Evolutionary conservation across 1,140 invertebrate genomes (phyloP).

Genomic region (Neoseiulus cucumeris): DNA sequence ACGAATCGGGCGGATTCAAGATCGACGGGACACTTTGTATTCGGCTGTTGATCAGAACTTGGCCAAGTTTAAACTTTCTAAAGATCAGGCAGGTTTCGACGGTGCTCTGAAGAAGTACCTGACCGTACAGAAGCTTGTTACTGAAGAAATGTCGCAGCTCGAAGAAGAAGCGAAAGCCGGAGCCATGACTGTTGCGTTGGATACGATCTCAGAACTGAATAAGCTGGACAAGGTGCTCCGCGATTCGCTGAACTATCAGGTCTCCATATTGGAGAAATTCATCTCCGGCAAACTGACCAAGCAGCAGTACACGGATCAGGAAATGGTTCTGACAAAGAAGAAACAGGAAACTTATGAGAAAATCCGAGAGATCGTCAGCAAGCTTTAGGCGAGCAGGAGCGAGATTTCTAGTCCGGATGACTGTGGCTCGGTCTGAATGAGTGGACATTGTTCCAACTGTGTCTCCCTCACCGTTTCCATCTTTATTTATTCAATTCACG

Average conservation of each 20-base stretch:
- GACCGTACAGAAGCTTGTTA: background rate
- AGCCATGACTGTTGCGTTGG: constrained; percentile 11
- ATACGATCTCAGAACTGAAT: constrained; percentile 39
- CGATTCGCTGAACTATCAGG: constrained; percentile 28
- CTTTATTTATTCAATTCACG: too few species aligned
- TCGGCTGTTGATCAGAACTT: constrained; percentile 42
- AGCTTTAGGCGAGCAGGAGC: constrained; percentile 21
- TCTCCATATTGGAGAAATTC: constrained; percentile 40
- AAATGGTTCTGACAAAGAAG: constrained; percentile 37
- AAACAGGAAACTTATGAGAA: constrained; percentile 43
- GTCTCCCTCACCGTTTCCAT: too few species aligned
- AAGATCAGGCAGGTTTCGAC: constrained; percentile 43
- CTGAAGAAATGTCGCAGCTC: background rate
- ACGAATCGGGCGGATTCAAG: constrained; percentile 37
- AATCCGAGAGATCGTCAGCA: constrained; percentile 38
- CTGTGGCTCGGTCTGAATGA: background rate
- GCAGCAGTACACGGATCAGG: constrained; percentile 41
- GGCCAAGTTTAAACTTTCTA: constrained; percentile 39
- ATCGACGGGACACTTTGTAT: constrained; percentile 40
- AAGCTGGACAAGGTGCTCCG: constrained; percentile 35
- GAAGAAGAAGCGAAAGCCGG: constrained; percentile 5
- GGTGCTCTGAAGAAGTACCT: constrained; percentile 33
- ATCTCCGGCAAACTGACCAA: constrained; percentile 42
- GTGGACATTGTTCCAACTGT: too few species aligned
- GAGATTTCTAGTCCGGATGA: background rate